Percentiles rank a stretch among this genome's conserved stretches.
phyloP scores from a whole-genome alignment of 2,797 vertebrate species.

The Tamandua tetradactyla region DNA sequence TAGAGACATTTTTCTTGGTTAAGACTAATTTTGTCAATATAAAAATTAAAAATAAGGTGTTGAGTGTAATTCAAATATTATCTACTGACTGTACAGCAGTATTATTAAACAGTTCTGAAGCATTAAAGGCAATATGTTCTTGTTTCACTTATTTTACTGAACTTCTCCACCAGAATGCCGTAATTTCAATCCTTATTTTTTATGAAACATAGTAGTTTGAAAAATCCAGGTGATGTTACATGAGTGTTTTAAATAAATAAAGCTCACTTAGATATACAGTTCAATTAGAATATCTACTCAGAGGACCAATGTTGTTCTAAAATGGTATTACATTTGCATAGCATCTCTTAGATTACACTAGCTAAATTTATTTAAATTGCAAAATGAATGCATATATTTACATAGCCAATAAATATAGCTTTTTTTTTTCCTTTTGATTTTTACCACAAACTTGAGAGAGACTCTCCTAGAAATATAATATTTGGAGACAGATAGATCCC shows the following conservation, averaged over 20 bases:
- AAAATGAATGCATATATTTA: background rate
- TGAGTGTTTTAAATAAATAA: conserved; percentile 35
- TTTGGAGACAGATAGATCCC: background rate
- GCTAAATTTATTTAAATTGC: conserved; percentile 58
- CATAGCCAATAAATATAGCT: background rate
- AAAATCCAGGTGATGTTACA: conserved; percentile 43
- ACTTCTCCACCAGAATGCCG: background rate
- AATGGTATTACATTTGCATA: conserved; percentile 46
- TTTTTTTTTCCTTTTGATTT: background rate
- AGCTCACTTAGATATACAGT: background rate
- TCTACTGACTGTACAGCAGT: background rate
- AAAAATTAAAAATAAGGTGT: background rate
- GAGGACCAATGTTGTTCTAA: background rate
- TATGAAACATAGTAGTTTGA: conserved; percentile 32
- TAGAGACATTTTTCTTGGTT: background rate
- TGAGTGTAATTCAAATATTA: background rate
- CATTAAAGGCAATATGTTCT: background rate
- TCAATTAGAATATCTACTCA: conserved; percentile 7
- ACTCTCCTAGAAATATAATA: background rate
- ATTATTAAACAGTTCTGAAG: background rate
- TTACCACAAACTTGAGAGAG: background rate
- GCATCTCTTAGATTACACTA: conserved; percentile 2
- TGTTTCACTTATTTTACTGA: background rate
- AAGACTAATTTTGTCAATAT: background rate
- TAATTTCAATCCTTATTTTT: background rate